These are phyloP conservation scores for Cheirogaleus medius DNA, from an alignment of 2,113 vertebrate species.

Conservation along the genomic window DNA sequence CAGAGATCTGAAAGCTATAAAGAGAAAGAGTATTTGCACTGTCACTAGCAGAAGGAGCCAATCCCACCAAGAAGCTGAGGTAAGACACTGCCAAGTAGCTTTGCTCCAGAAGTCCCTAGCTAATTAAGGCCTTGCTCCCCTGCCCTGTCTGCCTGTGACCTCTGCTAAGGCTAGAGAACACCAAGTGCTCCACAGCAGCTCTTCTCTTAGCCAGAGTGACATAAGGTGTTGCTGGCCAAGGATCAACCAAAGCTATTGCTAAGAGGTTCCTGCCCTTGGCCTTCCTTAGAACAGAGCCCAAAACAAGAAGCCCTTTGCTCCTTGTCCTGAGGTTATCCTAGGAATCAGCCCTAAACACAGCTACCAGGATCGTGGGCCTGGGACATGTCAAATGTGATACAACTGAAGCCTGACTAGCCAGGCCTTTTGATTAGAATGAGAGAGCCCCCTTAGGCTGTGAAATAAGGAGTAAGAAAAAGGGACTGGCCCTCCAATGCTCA, in stretches of 20 bases:
- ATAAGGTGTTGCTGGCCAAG: slow-evolving; percentile 20
- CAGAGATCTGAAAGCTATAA: slow-evolving; percentile 44
- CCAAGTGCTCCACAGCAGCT: slow-evolving; percentile 63
- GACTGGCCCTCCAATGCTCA: background rate
- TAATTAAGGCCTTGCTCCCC: slow-evolving; percentile 68
- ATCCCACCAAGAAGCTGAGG: slow-evolving; percentile 18
- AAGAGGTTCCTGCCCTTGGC: slow-evolving; percentile 35
- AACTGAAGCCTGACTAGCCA: background rate
- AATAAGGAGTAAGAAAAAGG: background rate
- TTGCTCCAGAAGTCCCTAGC: slow-evolving; percentile 53
- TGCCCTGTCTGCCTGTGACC: slow-evolving; percentile 62
- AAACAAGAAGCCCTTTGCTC: background rate
- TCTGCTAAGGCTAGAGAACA: slow-evolving; percentile 69
- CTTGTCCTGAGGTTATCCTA: slow-evolving; percentile 46
- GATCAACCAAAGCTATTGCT: slow-evolving; percentile 42
- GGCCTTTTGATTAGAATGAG: background rate
- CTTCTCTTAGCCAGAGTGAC: slow-evolving; percentile 49
- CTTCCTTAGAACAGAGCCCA: slow-evolving; percentile 43
- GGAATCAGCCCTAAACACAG: slow-evolving; percentile 25
- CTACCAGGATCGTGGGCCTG: background rate
- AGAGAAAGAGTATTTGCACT: slow-evolving; percentile 51
- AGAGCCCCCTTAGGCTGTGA: background rate
- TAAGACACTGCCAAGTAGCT: slow-evolving; percentile 61
- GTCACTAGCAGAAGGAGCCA: slow-evolving; percentile 63
- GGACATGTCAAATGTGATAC: background rate